Base-by-base conservation (phyloP, 1,140 invertebrate genomes). In the Neelides sp. region DNA sequence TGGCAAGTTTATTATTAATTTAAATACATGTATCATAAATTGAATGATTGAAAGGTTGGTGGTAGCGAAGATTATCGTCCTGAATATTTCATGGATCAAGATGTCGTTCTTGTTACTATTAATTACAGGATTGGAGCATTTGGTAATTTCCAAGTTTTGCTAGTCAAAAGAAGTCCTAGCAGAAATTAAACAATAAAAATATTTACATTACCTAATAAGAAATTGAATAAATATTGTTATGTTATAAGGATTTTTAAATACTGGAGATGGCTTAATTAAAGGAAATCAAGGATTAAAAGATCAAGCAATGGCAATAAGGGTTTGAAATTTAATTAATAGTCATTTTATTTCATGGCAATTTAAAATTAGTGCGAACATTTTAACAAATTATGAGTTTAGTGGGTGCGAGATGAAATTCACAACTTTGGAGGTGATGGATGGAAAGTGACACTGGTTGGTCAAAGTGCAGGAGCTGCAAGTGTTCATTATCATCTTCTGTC, bases 61-160 rank as follows among this genome's bases (percentile, higher is more conserved):
- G 62, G 61, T 20, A 65, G 67, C 59, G 59, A 69, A 55, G 32
- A 66, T 49, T 55, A 68, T 64, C 64, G 65, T 20, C 68, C 66
- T 15, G 66, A 67, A 42, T 62, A 64, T 23, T 50, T 72, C 22
- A 66, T 68, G 8, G 58, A 62, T 5, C 43, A 61, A 50, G 66
- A 67, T 15, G 57, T 71, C 4, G 65, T 75, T 7, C 65, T 75
- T 2, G 65, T 74, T 24, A 72, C 68, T 2, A 61, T 73, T 30
- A 74, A 74, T 61, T 74, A 74, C 55, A 61, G 72, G 32, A 63
- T 74, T 3, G 69, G 68, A 8, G 62, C 66, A 7, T 64, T 72
- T 42, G 70, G 70, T 65, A 42, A 53, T 59, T n/a, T n/a, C n/a
- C 23, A 39, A 23, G 27, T 13, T 37, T 22, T 44, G 42, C 8